A percentile compares a stretch with the other conserved stretches of the same genome.
phyloP scores from a whole-genome alignment of 2,797 vertebrate genomes.

The Centropyge bicolor region DNA sequence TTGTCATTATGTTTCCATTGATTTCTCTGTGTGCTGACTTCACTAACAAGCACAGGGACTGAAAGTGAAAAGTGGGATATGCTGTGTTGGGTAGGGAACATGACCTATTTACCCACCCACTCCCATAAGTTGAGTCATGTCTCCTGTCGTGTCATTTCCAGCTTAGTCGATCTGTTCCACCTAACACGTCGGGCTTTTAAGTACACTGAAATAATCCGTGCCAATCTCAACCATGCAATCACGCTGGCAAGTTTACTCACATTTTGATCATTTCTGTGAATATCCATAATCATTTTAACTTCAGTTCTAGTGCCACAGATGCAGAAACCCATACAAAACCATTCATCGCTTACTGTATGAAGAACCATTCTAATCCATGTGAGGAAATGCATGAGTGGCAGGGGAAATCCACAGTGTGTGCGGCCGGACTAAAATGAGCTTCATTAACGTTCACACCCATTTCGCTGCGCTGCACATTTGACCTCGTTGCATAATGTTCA shows the following conservation, averaged over 20 bases:
- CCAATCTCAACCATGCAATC: slow-evolving; percentile 55
- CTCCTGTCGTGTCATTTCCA: slow-evolving; percentile 72
- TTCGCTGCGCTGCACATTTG: slow-evolving; percentile 67
- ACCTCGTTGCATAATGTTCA: slow-evolving; percentile 60
- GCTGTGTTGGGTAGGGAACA: slow-evolving; percentile 58
- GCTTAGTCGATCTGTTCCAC: slow-evolving; percentile 71
- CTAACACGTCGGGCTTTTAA: slow-evolving; percentile 57
- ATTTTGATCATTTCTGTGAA: slow-evolving; percentile 9
- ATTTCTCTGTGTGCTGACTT: slow-evolving; percentile 62
- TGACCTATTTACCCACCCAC: slow-evolving; percentile 80
- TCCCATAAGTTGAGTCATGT: slow-evolving; percentile 72
- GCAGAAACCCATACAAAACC: slow-evolving; percentile 1
- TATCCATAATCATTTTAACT: slow-evolving; percentile 34
- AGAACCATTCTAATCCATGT: slow-evolving; percentile 14
- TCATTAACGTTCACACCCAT: slow-evolving; percentile 62
- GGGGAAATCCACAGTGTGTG: slow-evolving; percentile 59
- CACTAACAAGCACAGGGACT: slow-evolving; percentile 41
- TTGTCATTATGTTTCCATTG: slow-evolving; percentile 67
- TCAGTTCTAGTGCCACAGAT: slow-evolving; percentile 3
- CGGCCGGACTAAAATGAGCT: slow-evolving; percentile 64
- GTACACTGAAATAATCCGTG: slow-evolving; percentile 58
- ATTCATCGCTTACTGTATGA: slow-evolving; percentile 24
- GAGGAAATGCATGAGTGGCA: slow-evolving; percentile 54
- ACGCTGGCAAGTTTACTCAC: slow-evolving; percentile 27
- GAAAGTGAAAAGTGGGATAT: slow-evolving; percentile 56